Evolutionary conservation across 2,888 invertebrate species (phyloP).

Genomic region (Diarsia dahlii): DNA sequence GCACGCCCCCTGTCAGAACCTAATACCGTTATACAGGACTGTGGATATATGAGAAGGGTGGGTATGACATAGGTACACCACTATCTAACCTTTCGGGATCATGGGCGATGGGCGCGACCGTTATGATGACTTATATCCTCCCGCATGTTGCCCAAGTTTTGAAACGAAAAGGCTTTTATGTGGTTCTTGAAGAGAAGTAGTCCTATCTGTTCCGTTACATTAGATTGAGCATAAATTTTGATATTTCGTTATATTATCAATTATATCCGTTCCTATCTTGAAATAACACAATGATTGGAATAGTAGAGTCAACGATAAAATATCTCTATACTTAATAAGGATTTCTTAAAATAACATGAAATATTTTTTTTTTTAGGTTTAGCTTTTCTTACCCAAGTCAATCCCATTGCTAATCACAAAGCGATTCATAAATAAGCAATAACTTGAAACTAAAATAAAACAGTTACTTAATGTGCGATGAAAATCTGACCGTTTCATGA

Average conservation of each 20-base stretch:
- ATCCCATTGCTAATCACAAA: background rate
- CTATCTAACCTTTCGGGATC: slow-evolving; percentile 51
- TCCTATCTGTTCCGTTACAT: slow-evolving; percentile 9
- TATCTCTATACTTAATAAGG: background rate
- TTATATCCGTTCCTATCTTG: background rate
- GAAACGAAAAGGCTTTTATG: slow-evolving; percentile 33
- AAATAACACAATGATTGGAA: background rate
- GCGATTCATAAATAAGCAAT: slow-evolving; percentile 26
- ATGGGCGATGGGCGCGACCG: slow-evolving; percentile 20
- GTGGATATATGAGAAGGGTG: slow-evolving; percentile 51
- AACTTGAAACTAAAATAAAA: slow-evolving; percentile 21
- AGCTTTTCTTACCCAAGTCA: no score
- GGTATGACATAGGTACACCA: slow-evolving; percentile 54
- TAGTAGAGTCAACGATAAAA: background rate
- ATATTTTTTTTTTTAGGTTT: background rate
- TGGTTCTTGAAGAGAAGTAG: slow-evolving; percentile 17
- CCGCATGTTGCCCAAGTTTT: slow-evolving; percentile 45
- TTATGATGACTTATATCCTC: slow-evolving; percentile 58
- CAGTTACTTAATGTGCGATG: slow-evolving; percentile 18
- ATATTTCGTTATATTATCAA: background rate
- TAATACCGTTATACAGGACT: slow-evolving; percentile 47
- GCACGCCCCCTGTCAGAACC: slow-evolving; percentile 46
- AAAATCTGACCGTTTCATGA: slow-evolving; percentile 39
- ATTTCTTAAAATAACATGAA: background rate
- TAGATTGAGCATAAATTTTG: background rate